Evolutionary conservation across 1,140 invertebrate species (phyloP).

Genomic region (Cydia strobilella): DNA sequence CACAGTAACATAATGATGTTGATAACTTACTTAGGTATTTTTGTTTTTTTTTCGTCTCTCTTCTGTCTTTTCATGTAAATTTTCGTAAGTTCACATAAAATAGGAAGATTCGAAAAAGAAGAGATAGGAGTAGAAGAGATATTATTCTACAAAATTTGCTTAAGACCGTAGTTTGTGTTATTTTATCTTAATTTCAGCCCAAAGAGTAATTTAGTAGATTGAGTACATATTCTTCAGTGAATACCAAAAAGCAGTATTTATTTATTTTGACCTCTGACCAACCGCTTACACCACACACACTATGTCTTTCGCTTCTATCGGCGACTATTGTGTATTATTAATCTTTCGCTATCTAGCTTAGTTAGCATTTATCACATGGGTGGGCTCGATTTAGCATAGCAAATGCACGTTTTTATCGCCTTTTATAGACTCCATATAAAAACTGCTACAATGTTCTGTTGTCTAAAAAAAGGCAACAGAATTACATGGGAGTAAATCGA

Average conservation of each 20-base stretch:
- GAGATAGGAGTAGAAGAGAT: too few relatives aligned
- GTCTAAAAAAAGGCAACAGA: conserved; percentile 8
- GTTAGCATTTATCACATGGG: conserved; percentile 1
- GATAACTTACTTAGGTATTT: too few relatives aligned
- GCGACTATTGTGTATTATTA: background rate
- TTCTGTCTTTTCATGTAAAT: too few relatives aligned
- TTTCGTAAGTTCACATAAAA: too few relatives aligned
- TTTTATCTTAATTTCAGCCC: too few relatives aligned
- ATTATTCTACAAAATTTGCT: too few relatives aligned
- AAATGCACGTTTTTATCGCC: conserved; percentile 12
- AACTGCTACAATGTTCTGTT: background rate
- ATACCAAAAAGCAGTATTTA: background rate
- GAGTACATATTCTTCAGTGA: background rate
- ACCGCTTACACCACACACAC: background rate
- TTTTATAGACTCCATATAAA: conserved; percentile 2
- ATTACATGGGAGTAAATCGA: background rate
- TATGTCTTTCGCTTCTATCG: too few relatives aligned
- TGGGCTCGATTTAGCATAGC: conserved; percentile 18
- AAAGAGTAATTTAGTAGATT: background rate
- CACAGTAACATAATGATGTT: too few relatives aligned
- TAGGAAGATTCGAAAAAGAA: too few relatives aligned
- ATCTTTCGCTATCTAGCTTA: background rate
- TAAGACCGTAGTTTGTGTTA: too few relatives aligned
- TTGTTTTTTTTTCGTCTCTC: too few relatives aligned
- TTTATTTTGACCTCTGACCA: background rate